Evolutionary conservation across 30 jellyfish, hydroid and myxozoan genomes (phyloP).

Genomic region (Aurelia sp.): DNA sequence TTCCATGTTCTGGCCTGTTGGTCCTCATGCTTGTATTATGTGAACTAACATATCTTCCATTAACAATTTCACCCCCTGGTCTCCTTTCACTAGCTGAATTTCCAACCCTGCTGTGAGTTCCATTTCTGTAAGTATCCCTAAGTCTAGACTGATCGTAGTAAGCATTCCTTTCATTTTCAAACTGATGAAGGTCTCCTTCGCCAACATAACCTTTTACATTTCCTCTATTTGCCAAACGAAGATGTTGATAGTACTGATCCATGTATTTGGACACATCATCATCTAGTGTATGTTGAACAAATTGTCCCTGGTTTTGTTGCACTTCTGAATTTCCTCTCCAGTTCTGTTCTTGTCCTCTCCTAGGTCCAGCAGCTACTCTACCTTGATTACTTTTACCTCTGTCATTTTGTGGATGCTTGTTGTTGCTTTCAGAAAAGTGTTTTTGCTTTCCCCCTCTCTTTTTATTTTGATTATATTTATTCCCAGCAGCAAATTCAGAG

Average conservation of each 20-base stretch:
- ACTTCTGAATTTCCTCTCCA: not conserved
- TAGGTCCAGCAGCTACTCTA: not conserved
- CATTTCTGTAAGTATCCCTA: not conserved
- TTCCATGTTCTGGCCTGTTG: not conserved
- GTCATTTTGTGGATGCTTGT: not conserved
- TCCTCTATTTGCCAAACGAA: not conserved
- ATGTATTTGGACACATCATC: not conserved
- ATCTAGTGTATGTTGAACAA: not conserved
- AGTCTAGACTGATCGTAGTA: not conserved
- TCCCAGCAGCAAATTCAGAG: not conserved
- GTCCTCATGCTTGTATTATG: not conserved
- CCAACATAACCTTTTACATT: not conserved
- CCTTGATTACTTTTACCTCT: not conserved
- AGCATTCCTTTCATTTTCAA: not conserved
- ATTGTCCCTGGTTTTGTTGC: not conserved
- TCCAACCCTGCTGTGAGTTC: not conserved
- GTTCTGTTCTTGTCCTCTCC: not conserved
- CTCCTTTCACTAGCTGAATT: not conserved
- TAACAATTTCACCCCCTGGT: not conserved
- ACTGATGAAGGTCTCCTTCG: not conserved
- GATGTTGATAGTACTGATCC: not conserved
- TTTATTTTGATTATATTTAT: not conserved
- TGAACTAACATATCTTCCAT: slow-evolving; percentile 25
- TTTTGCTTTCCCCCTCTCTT: not conserved
- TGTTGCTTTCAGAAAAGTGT: not conserved